Evolutionary conservation across 2,888 invertebrate species (phyloP), one percentile per base, ranked within the genome.

Genomic region (Andrena bicolor): DNA sequence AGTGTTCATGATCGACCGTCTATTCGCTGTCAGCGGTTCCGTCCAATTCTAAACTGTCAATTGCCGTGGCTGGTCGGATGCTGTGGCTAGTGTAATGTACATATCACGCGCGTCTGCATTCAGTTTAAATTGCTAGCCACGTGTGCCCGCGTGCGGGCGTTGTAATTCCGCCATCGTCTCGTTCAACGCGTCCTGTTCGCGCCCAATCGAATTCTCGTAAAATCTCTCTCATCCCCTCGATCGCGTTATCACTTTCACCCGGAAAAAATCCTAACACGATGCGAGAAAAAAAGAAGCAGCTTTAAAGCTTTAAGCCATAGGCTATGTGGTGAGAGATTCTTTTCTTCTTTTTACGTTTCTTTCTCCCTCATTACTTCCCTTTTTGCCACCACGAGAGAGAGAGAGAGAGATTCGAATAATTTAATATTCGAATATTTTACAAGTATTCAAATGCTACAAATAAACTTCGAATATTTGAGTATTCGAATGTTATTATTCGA

Each of bases 11-110:
- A 86, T 86, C 80, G 82, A 83, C 85, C 83, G 87, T 80, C 80
- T 56, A 78, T 69, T 82, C 85, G 72, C 80, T 80, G 86, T 84
- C 87, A 85, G 82, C 80, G 83, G 51, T 79, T 71, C 85, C 65
- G 76, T 75, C 82, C 85, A 86, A 82, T 86, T 76, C 80, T 76
- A 71, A 87, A 82, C 86, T 87, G 86, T 86, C 87, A 80, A 86
- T 86, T 87, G 78, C 84, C 82, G 72, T 78, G 72, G 65, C 80
- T 56, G 49, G 41, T n/a, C 61, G 53, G 66, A 79, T 68, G 61
- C 66, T 63, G 66, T 53, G 80, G 80, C 79, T 56, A 35, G 28
- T 78, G 53, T 70, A 80, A 78, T 73, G 83, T 60, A 72, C 83
- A 32, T 63, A 60, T 77, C 65, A 51, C 58, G 53, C 49, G 30